Evolutionary conservation across 2,888 invertebrate genomes (phyloP), one percentile per base, ranked within the genome.

Genomic region (Tetranychus piercei): DNA sequence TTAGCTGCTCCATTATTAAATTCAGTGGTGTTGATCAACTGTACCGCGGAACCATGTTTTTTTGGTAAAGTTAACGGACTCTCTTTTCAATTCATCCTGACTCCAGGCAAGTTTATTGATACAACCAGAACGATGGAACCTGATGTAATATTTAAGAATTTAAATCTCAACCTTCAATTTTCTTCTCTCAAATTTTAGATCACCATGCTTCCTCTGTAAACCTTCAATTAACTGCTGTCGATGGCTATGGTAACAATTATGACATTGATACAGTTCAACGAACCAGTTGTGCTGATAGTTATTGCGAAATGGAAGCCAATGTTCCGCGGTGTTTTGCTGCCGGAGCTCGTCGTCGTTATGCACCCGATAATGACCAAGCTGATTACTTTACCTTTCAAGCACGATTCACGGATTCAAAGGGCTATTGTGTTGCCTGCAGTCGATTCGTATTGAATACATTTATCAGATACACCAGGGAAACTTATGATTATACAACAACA

Each of bases 51-150:
- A 20, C 69, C 69, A 23, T 69, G 69, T 23, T 69, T 69, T 22
- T 69, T 69, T 69, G 69, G 69, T 8, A 69, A 69, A 69, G 34
- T 23, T 20, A 69, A 69, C 20, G 69, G 69, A 6, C 69, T 69
- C 9, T 69, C 69, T 6, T 69, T 69, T 69, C 69, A 69, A 69
- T 69, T 69, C 22, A 69, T 69, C 1, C 22, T 69, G 0, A 69
- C 69, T 6, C 69, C 69, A 20, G 34, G 69, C 20, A 69, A 69
- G 69, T 66, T 11, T 11, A 65, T 65, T 65, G 15, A 4, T 65
- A 6, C n/a, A 22, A 69, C 11, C 11, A 69, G 34, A 9, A 9
- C 6, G n/a, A 67, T 67, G 5, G 0, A 11, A 34, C 34, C 34
- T 34, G 34, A 18, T 22, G 20, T 20, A 69, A 69, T 20, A 23